Conservation (phyloP, 1,140 invertebrate species). For the Chironomus striatipennis region DNA sequence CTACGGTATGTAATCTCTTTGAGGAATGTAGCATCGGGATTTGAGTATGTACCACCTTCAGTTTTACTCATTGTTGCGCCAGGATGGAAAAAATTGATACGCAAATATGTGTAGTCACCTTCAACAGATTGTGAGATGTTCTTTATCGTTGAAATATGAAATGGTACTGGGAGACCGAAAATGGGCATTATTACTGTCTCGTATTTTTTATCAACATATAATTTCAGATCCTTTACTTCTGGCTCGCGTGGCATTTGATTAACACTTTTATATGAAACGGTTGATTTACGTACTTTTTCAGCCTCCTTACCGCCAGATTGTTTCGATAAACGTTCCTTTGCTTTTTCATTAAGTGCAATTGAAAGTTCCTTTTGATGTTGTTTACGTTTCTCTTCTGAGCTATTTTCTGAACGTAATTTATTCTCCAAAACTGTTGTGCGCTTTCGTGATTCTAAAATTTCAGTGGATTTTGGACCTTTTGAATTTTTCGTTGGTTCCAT, state of each 20-base stretch:
- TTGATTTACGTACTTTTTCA: conserved; percentile 88
- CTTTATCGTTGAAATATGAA: conserved; percentile 98
- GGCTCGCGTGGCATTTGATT: conserved; percentile 88
- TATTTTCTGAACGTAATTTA: conserved; percentile 90
- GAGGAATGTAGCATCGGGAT: conserved; percentile 92
- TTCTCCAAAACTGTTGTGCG: conserved; percentile 91
- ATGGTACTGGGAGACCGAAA: conserved; percentile 92
- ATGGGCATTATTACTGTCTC: conserved; percentile 96
- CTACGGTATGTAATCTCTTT: conserved; percentile 99
- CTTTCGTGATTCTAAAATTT: conserved; percentile 65
- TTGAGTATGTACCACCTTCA: conserved; percentile 80
- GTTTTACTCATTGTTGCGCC: conserved; percentile 90
- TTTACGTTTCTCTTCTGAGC: conserved; percentile 94
- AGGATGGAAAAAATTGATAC: conserved; percentile 98
- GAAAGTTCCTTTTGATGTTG: conserved; percentile 95
- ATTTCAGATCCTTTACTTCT: conserved; percentile 88
- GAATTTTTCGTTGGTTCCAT: conserved; percentile 44
- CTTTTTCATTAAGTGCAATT: conserved; percentile 82
- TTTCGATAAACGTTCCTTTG: conserved; percentile 81
- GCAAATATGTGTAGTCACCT: conserved; percentile 97
- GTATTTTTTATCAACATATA: conserved; percentile 96
- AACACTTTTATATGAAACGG: conserved; percentile 87
- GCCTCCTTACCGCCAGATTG: conserved; percentile 76
- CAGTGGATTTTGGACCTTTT: conserved; percentile 48
- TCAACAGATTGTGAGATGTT: conserved; percentile 98